A percentile compares a stretch with the other conserved stretches of the same genome.
phyloP scores from a whole-genome alignment of 2,888 invertebrate species.

The Macrosoma leucophasiata region DNA sequence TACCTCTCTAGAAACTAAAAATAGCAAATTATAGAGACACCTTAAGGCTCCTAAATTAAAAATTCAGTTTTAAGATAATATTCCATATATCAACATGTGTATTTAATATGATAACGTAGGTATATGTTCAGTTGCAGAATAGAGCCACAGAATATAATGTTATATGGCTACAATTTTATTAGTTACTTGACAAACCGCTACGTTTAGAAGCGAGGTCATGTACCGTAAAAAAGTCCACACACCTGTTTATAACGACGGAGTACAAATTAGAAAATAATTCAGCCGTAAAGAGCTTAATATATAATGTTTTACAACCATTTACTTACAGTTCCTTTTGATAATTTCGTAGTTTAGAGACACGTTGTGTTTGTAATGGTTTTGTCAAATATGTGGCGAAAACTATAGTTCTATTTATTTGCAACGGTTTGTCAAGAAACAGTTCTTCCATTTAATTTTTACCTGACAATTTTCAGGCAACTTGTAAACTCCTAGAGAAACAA shows the following conservation, averaged over 20 bases:
- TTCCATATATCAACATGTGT: conserved; percentile 27
- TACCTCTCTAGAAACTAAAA: conserved; percentile 63
- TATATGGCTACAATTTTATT: too few species aligned
- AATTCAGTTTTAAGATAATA: conserved; percentile 27
- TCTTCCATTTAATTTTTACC: conserved; percentile 17
- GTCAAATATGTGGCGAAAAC: conserved; percentile 16
- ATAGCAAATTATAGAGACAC: conserved; percentile 61
- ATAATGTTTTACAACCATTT: too few species aligned
- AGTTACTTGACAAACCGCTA: conserved; percentile 21
- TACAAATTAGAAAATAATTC: too few species aligned
- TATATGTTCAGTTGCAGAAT: conserved; percentile 28
- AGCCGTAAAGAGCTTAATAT: too few species aligned
- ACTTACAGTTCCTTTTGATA: too few species aligned
- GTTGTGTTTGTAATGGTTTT: too few species aligned
- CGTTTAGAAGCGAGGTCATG: too few species aligned
- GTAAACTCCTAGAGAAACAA: conserved; percentile 11
- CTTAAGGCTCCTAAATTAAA: conserved; percentile 43
- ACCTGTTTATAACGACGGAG: too few species aligned
- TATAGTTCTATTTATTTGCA: too few species aligned
- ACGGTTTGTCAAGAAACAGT: conserved; percentile 30
- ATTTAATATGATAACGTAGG: conserved; percentile 21
- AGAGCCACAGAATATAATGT: conserved; percentile 23
- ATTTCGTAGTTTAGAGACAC: too few species aligned
- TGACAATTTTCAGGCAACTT: conserved; percentile 13
- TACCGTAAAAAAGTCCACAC: too few species aligned